A percentile compares a stretch with the other conserved stretches of the same genome.
Evolutionary conservation across 2,888 invertebrate genomes (phyloP).

Genomic region (Tipula unca): DNA sequence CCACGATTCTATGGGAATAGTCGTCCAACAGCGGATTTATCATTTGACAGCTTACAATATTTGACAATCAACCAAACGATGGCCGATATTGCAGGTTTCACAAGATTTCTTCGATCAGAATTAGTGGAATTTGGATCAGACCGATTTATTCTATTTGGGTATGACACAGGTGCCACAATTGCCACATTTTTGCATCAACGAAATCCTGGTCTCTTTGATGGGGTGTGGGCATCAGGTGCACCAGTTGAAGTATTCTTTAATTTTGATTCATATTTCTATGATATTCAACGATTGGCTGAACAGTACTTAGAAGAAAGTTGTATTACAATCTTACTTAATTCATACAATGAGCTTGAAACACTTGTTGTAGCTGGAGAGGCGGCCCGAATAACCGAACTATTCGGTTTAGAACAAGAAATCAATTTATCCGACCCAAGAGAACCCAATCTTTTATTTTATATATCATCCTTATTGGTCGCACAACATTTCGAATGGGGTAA

Average conservation of each 20-base stretch:
- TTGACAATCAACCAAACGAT: not conserved
- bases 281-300: not conserved
- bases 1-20: not conserved
- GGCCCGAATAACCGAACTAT: not conserved
- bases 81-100: not conserved
- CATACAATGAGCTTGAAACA: not conserved
- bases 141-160: not conserved
- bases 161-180: not conserved
- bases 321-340: not conserved
- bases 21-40: not conserved
- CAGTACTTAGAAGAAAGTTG: not conserved
- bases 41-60: not conserved
- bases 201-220: not conserved
- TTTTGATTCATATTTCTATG: not conserved
- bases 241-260: not conserved
- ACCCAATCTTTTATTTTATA: not conserved
- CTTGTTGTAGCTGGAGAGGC: not conserved
- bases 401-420: not conserved
- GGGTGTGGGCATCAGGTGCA: not conserved
- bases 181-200: not conserved
- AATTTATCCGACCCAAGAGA: not conserved
- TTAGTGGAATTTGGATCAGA: not conserved
- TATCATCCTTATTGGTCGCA: not conserved
- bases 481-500: not conserved
- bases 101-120: not conserved